Base-by-base conservation (phyloP, 2,888 invertebrate genomes). In the Cosmia trapezina region DNA sequence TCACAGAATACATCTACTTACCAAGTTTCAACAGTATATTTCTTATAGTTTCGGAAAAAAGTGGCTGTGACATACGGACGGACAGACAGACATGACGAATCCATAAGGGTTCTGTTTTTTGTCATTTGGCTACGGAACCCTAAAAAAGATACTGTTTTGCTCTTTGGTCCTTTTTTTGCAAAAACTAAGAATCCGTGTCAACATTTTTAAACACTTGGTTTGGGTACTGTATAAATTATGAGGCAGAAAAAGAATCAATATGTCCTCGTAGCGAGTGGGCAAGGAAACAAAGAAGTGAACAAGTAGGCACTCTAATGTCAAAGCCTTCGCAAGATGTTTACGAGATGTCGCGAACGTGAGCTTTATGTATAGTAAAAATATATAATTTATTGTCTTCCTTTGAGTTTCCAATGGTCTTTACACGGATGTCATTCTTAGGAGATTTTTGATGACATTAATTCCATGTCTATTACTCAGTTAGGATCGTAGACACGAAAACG, bases 251-350 rank as follows among this genome's bases (percentile, higher is more conserved):
- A 43, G 33, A 61, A 73, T 60, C 66, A 64, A 68, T 56, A 66
- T 17, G 60, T 56, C 43, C 68, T 79, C 47, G 33, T 11, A n/a
- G 51, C n/a, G n/a, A 74, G 65, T 43, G 53, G 56, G 17, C 51
- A 79, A 64, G 57, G 56, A 69, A 65, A 62, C 80, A 74, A 80
- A 68, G 80, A 62, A 61, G 61, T 70, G 12, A 37, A 59, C 79
- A 79, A 68, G 59, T 56, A 53, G 43, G 59, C 60, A 61, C 60
- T 79, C 64, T 69, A 53, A 70, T 56, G 65, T 57, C 53, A 70
- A 62, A 66, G 65, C 49, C 53, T 49, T 78, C 37, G 49, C 45
- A 41, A 80, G 57, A 65, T 69, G 57, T 78, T 75, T 66, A 75
- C 57, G 62, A 65, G 57, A 75, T 59, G 54, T 56, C 19, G 56